These are phyloP conservation scores for Myocastor coypus DNA, from an alignment of 2,113 vertebrate species.

Conservation along the genomic window DNA sequence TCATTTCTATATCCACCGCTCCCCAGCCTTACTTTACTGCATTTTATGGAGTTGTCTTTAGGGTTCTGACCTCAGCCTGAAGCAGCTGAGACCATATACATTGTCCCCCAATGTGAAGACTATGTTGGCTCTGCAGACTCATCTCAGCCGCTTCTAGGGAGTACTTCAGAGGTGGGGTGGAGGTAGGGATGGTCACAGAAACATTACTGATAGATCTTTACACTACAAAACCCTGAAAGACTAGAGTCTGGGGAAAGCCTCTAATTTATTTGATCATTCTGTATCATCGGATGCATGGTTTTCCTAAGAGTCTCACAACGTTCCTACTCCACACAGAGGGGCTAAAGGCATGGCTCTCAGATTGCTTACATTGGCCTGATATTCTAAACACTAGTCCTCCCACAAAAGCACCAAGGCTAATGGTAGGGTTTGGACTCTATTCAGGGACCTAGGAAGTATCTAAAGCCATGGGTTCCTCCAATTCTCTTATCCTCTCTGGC, in stretches of 20 bases:
- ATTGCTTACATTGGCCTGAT: background rate
- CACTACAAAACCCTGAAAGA: background rate
- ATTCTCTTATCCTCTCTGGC: background rate
- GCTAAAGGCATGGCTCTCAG: background rate
- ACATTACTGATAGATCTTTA: background rate
- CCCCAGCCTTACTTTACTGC: background rate
- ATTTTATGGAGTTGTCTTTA: background rate
- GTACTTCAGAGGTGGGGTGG: background rate
- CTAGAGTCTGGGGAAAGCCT: background rate
- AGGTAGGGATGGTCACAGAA: background rate
- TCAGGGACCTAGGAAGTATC: background rate
- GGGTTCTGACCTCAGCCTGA: background rate
- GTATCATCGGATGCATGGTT: background rate
- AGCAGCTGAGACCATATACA: background rate
- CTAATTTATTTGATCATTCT: background rate
- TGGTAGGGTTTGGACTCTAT: background rate
- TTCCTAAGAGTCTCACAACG: background rate
- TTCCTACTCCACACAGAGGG: background rate
- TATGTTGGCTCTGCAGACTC: rapidly evolving
- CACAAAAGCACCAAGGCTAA: background rate
- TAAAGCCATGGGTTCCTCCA: background rate
- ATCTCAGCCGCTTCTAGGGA: background rate
- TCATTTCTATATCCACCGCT: background rate
- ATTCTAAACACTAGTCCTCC: background rate
- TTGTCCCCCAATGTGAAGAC: background rate